A percentile compares a stretch with the other conserved stretches of the same genome.
Evolutionary conservation across 1,140 invertebrate genomes (phyloP).

Genomic region (Apocrypta bakeri): DNA sequence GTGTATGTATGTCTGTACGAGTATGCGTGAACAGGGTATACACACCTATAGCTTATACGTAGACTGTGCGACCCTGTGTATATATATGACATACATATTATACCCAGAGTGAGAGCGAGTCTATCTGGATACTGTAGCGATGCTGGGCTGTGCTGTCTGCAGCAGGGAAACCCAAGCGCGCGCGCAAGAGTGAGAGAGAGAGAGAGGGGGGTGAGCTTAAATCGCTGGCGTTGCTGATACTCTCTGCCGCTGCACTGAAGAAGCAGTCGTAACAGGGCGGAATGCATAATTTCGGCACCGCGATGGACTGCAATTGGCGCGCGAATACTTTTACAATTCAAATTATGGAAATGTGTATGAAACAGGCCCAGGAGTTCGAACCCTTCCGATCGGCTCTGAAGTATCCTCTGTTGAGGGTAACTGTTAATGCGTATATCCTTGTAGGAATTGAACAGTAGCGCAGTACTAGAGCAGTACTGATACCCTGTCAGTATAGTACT

Average conservation of each 20-base stretch:
- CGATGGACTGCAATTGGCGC: conserved; percentile 39
- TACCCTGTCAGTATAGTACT: no score
- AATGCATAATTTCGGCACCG: conserved; percentile 40
- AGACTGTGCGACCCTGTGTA: neutral
- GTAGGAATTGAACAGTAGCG: no score
- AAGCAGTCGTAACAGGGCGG: conserved; percentile 11
- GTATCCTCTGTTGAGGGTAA: neutral
- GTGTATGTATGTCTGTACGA: neutral
- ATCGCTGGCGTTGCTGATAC: conserved; percentile 4
- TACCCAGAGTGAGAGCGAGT: neutral
- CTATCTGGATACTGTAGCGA: conserved; percentile 32
- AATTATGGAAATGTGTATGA: conserved; percentile 41
- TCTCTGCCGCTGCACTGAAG: neutral
- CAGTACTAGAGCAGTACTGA: no score
- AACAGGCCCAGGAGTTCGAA: neutral
- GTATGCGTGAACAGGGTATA: neutral
- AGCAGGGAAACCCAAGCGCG: neutral
- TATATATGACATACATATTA: conserved; percentile 14
- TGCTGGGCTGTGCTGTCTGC: conserved; percentile 25
- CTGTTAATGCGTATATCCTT: no score
- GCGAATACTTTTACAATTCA: conserved; percentile 52
- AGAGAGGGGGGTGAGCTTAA: conserved; percentile 30
- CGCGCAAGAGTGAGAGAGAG: no score
- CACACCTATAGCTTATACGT: neutral
- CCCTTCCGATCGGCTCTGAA: neutral